Base-by-base conservation (phyloP, 2,888 invertebrate genomes). In the Orthosia gracilis region DNA sequence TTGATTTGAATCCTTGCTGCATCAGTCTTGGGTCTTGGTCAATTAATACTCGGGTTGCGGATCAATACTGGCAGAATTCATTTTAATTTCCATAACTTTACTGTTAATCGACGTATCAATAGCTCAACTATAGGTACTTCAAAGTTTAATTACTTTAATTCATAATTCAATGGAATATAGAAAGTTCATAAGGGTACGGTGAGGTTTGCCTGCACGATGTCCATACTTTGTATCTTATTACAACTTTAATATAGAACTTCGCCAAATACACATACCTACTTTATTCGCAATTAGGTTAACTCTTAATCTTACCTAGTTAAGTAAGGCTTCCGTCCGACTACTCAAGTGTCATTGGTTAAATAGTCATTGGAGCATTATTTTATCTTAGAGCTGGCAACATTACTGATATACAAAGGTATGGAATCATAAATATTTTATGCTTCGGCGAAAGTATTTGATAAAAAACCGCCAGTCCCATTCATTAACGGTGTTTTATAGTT, bases 271-370 rank as follows among this genome's bases (percentile, higher is more conserved):
- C 23, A 45, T 54, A 31, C 7, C 1, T 15, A 31, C 5, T 52
- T 31, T 49, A 2, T n/a, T 45, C 18, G 12, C 50, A 76, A 66
- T 73, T 58, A 73, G 21, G 26, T 18, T 66, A 57, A 66, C 50
- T 47, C 21, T 55, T 45, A 76, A 58, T 47, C 21, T 21, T n/a
- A 13, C 21, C 21, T 12, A 18, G 17, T 76, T 49, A n/a, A 49
- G 11, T 49, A 75, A 76, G 57, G 57, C 18, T 76, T 57, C 26
- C 21, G 21, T 18, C 49, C 26, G 52, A 57, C 67, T 15, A 45
- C 13, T 57, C 9, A 57, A 50, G n/a, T 45, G 15, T n/a, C 18
- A 1, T 21, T 31, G 17, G 12, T 4, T 61, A 31, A 63, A 31
- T 40, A 17, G 17, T 62, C 63, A 40, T 64, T 23, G 21, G 40